Evolutionary conservation across 2,888 invertebrate species (phyloP).

Genomic region (Liodrosophila aerea): DNA sequence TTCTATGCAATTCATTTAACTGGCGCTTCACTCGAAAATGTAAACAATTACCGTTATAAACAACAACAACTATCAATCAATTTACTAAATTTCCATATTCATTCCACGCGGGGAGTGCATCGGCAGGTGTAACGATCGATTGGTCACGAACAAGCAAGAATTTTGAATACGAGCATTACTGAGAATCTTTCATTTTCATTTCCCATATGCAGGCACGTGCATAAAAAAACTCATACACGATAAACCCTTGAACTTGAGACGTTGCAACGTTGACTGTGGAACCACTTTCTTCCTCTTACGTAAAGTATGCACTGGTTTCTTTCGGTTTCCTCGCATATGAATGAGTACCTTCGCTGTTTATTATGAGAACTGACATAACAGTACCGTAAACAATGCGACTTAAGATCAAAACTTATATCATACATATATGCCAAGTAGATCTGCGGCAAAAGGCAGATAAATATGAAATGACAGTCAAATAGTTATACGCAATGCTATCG

Average conservation of each 20-base stretch:
- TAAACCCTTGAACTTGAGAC: slow-evolving; percentile 57
- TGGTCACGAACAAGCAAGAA: slow-evolving; percentile 45
- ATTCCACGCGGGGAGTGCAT: neutral
- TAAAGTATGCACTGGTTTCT: slow-evolving; percentile 24
- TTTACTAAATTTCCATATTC: slow-evolving; percentile 41
- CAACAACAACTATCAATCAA: slow-evolving; percentile 43
- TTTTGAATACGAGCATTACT: neutral
- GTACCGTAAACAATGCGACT: no score
- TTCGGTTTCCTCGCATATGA: neutral
- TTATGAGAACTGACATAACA: no score
- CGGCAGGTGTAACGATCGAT: slow-evolving; percentile 45
- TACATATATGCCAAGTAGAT: no score
- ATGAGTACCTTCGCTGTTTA: no score
- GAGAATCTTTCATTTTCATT: neutral
- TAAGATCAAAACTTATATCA: no score
- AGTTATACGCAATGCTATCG: no score
- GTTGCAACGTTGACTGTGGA: slow-evolving; percentile 16
- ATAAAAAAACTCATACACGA: slow-evolving; percentile 30
- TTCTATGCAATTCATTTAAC: slow-evolving; percentile 65
- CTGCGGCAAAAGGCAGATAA: no score
- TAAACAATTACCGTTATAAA: slow-evolving; percentile 11
- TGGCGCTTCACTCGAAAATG: slow-evolving; percentile 44
- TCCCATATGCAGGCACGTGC: slow-evolving; percentile 53
- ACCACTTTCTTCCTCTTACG: slow-evolving; percentile 37
- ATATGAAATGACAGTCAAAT: no score